Evolutionary conservation across 2,797 vertebrate genomes (phyloP).

Genomic region (Ceyx erithaca): DNA sequence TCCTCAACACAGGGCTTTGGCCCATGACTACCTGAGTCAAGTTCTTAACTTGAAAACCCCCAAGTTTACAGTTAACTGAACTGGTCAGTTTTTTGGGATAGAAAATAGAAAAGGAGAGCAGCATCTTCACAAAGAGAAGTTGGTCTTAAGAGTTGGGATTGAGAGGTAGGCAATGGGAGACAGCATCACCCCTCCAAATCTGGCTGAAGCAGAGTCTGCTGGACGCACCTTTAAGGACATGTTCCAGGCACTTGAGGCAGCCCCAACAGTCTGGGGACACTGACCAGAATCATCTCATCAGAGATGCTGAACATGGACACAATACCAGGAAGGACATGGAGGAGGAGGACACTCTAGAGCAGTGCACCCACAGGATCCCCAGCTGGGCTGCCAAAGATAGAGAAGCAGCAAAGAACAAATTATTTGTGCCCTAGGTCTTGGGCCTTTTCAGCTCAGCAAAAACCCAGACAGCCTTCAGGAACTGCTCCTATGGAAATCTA

Average conservation of each 20-base stretch:
- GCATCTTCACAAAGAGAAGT: neutral
- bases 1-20: neutral
- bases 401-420: neutral
- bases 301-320: neutral
- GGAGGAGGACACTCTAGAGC: neutral
- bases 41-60: neutral
- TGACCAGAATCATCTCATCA: neutral
- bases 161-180: neutral
- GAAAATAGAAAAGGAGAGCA: neutral
- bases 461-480: neutral
- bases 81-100: neutral
- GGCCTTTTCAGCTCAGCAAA: neutral
- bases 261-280: neutral
- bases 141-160: neutral
- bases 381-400: neutral
- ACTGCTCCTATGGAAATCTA: neutral
- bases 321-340: neutral
- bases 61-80: neutral
- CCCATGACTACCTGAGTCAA: neutral
- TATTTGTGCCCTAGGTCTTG: neutral
- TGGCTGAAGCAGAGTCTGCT: neutral
- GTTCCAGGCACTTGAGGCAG: neutral
- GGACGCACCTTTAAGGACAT: neutral
- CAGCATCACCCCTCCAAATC: no score
- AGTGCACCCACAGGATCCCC: neutral